These are phyloP conservation scores for Sebastes reedi DNA, from an alignment of 2,797 vertebrate genomes.

Conservation along the genomic window DNA sequence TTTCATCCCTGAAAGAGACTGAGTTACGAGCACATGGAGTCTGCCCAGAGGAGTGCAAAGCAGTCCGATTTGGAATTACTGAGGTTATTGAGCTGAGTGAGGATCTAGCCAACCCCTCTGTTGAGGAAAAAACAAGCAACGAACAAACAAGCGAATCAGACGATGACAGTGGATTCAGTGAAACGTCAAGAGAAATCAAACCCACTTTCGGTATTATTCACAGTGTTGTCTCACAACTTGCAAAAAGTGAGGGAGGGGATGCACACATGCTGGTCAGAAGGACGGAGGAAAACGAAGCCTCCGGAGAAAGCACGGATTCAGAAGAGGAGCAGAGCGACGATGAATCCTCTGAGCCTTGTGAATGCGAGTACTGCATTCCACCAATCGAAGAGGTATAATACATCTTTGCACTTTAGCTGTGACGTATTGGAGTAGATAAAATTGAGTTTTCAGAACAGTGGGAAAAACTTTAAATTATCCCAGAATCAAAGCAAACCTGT, in stretches of 20 bases:
- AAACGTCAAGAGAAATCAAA: conserved; percentile 6
- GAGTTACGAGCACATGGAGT: not conserved
- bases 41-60: conserved; percentile 7
- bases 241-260: not conserved
- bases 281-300: conserved; percentile 33
- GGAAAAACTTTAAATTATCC: not conserved
- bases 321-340: conserved; percentile 77
- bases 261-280: not conserved
- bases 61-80: conserved; percentile 16
- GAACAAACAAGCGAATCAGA: conserved; percentile 16
- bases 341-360: conserved; percentile 71
- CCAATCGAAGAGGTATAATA: conserved; percentile 74
- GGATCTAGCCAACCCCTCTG: not conserved
- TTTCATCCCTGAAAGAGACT: not conserved
- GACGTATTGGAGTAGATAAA: not conserved
- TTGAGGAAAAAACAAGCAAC: not conserved
- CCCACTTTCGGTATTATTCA: conserved; percentile 66
- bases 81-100: conserved; percentile 31
- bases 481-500: not conserved
- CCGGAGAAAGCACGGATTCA: conserved; percentile 60
- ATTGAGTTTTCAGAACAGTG: not conserved
- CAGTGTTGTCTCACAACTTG: conserved; percentile 47
- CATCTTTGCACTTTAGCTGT: conserved; percentile 2
- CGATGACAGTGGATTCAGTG: not conserved
- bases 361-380: conserved; percentile 82